Conservation (phyloP, 2,888 invertebrate species). For the Megamerina dolium region DNA sequence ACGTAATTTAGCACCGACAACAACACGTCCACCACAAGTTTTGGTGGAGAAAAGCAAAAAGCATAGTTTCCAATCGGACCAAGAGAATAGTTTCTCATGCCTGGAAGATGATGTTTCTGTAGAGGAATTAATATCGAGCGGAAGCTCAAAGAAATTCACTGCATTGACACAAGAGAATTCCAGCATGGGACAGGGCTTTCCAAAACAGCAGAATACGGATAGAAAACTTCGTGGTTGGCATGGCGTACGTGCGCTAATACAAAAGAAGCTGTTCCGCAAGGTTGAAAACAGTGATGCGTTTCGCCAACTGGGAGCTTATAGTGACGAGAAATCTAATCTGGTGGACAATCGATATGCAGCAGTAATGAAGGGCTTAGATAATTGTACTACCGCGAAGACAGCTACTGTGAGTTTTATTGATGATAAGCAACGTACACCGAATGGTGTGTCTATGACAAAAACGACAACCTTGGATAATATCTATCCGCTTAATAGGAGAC, state of each 20-base stretch:
- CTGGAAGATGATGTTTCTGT: slow-evolving; percentile 47
- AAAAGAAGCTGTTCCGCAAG: slow-evolving; percentile 47
- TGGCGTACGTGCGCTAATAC: slow-evolving; percentile 46
- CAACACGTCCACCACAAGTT: slow-evolving; percentile 34
- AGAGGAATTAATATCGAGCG: slow-evolving; percentile 42
- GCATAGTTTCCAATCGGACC: slow-evolving; percentile 43
- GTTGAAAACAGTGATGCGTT: slow-evolving; percentile 28
- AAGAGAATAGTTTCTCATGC: slow-evolving; percentile 45
- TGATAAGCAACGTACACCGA: slow-evolving; percentile 13
- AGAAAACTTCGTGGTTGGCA: slow-evolving; percentile 47
- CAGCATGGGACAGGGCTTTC: slow-evolving; percentile 45
- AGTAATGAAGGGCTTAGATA: slow-evolving; percentile 26
- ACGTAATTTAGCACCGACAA: slow-evolving; percentile 57
- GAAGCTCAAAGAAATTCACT: slow-evolving; percentile 26
- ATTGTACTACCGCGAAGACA: slow-evolving; percentile 15
- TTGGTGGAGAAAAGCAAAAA: slow-evolving; percentile 47
- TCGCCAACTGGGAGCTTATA: slow-evolving; percentile 20
- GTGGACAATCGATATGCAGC: slow-evolving; percentile 35
- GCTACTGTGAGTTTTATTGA: slow-evolving; percentile 22
- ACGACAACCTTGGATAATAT: slow-evolving; percentile 12
- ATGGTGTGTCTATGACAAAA: slow-evolving; percentile 7
- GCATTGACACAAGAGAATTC: slow-evolving; percentile 18
- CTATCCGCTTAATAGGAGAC: slow-evolving; percentile 23
- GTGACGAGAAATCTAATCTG: slow-evolving; percentile 47
- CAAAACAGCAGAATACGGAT: slow-evolving; percentile 48